phyloP scores from a whole-genome alignment of 2,888 invertebrate species.

The Blastobasis lacticolella region DNA sequence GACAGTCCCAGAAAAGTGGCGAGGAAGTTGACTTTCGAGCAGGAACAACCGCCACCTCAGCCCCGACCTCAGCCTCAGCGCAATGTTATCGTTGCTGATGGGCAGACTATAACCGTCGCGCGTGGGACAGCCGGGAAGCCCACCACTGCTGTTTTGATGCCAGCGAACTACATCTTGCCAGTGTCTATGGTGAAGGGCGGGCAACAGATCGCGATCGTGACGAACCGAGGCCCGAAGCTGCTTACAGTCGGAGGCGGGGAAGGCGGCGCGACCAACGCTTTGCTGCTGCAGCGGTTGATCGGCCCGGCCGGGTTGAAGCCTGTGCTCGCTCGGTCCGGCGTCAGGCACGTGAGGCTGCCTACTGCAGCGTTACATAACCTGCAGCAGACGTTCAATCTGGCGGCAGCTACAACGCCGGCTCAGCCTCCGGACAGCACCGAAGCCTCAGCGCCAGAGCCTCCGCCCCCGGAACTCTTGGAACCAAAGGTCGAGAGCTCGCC shows the following conservation, averaged over 20 bases:
- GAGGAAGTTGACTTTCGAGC: conserved; percentile 60
- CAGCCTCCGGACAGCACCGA: conserved; percentile 53
- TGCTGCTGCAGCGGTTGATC: conserved; percentile 79
- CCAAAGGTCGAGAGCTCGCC: conserved; percentile 50
- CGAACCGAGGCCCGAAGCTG: conserved; percentile 77
- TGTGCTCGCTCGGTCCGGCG: conserved; percentile 68
- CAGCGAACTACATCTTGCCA: conserved; percentile 82
- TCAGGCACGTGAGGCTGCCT: conserved; percentile 67
- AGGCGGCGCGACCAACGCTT: conserved; percentile 74
- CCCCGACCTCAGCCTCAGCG: conserved; percentile 55
- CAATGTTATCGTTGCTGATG: conserved; percentile 76
- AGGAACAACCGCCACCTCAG: conserved; percentile 47
- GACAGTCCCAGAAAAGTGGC: conserved; percentile 65
- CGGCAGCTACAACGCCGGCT: conserved; percentile 22
- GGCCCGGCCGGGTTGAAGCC: conserved; percentile 77
- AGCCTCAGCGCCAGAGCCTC: conserved; percentile 40
- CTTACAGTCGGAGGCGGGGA: conserved; percentile 61
- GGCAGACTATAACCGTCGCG: conserved; percentile 77
- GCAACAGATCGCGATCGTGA: conserved; percentile 82
- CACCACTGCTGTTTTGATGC: conserved; percentile 79
- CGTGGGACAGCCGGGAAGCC: conserved; percentile 76
- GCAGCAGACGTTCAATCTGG: conserved; percentile 20
- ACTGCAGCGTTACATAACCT: conserved; percentile 61
- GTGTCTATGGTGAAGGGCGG: conserved; percentile 82
- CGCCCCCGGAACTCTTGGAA: conserved; percentile 56